Evolutionary conservation across 1,140 invertebrate species (phyloP).

Genomic region (Triops cancriformis): DNA sequence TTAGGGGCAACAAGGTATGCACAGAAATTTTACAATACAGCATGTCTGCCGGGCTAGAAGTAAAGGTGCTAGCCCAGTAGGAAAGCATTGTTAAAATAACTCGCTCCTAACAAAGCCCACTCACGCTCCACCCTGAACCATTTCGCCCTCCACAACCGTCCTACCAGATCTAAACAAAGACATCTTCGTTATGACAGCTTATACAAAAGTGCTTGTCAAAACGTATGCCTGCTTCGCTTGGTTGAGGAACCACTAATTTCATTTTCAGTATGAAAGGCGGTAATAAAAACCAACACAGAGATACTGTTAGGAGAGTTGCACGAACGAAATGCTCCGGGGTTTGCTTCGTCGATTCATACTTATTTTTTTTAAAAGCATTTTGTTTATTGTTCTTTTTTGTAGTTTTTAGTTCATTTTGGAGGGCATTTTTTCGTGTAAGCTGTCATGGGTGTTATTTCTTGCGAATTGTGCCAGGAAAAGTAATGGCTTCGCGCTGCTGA

Average conservation of each 20-base stretch:
- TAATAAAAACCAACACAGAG: background rate
- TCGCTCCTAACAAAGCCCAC: background rate
- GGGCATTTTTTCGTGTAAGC: background rate
- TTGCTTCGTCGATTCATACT: background rate
- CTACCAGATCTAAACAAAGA: background rate
- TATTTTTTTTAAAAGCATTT: background rate
- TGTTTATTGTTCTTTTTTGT: background rate
- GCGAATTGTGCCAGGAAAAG: background rate
- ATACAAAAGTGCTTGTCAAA: background rate
- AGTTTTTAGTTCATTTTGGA: background rate
- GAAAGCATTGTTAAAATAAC: background rate
- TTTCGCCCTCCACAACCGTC: background rate
- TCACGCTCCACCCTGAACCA: background rate
- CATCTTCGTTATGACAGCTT: background rate
- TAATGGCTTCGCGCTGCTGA: conserved; percentile 1
- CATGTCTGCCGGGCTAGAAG: background rate
- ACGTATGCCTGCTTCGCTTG: background rate
- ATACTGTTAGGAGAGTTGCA: background rate
- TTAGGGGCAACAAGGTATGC: background rate
- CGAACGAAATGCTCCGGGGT: no score
- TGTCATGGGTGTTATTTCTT: background rate
- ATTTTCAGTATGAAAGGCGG: background rate
- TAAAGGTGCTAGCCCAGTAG: background rate
- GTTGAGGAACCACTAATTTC: background rate
- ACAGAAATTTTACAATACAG: background rate